Base-by-base conservation (phyloP, 2,113 vertebrate species). In the Seriola quinqueradiata region DNA sequence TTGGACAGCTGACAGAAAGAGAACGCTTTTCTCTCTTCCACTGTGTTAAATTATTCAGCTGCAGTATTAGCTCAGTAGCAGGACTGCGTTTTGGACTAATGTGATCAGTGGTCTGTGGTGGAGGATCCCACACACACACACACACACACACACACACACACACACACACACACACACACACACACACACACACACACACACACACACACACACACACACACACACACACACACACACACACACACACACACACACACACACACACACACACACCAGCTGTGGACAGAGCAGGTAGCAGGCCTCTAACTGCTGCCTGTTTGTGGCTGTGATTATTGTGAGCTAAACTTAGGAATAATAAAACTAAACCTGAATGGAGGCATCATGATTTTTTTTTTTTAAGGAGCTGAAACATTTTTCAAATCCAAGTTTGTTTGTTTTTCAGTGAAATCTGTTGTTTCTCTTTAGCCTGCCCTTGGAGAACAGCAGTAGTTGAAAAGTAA, bases 1-100 rank as follows among this genome's bases (percentile, higher is more conserved):
- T 65, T 69, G 58, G 64, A 63, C 63, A 74, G 66, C 60, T 83
- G 77, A 87, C 44, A 42, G 84, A 75, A 70, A 61, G 67, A 21
- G 25, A 75, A 17, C 10, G 14, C 73, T 82, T 83, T 66, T 52
- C 77, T 71, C 34, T 84, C 65, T 84, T 67, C 84, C 57, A 61
- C 73, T 84, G 38, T 79, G 77, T 87, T 93, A 70, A 95, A 93
- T 95, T 85, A 93, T 93, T 90, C 70, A 93, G 75, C 77, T 82
- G 75, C 79, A 83, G 90, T 85, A 81, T 93, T 91, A 92, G 91
- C 90, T 93, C 90, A 66, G 84, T 93, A 81, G 87, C 89, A 90
- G 81, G 55, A 14, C 80, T 28, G 76, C 36, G 58, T 79, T 85
- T 70, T 73, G 81, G 63, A 70, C 87, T 86, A 79, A 90, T 91